Conservation (phyloP, 2,113 vertebrate species). For the Rhea americana region DNA sequence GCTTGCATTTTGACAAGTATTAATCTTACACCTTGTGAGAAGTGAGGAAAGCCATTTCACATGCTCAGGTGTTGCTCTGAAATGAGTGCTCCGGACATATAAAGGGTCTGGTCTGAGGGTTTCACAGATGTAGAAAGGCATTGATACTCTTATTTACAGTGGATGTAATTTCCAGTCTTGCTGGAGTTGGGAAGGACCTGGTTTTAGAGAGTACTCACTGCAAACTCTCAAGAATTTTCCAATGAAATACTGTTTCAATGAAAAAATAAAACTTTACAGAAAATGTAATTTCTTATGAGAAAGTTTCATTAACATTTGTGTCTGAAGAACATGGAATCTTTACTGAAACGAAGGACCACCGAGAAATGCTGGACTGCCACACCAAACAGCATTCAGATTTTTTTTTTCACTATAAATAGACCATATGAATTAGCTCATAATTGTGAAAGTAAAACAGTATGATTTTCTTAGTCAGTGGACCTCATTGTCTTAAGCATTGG, state of each 20-base stretch:
- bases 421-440: fast-evolving
- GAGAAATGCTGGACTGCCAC: neutral
- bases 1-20: neutral
- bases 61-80: neutral
- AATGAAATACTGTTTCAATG: neutral
- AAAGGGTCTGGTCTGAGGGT: neutral
- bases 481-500: neutral
- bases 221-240: neutral
- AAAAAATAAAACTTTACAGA: neutral
- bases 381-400: neutral
- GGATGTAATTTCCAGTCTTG: fast-evolving
- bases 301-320: neutral
- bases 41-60: neutral
- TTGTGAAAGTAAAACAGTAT: neutral
- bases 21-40: neutral
- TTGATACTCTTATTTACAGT: fast-evolving
- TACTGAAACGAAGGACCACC: neutral
- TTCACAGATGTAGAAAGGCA: too few relatives aligned
- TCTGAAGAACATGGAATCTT: neutral
- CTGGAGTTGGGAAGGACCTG: neutral
- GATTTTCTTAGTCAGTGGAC: neutral
- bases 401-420: neutral
- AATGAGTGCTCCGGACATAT: neutral
- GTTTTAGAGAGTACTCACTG: neutral
- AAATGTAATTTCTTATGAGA: neutral